Conservation (phyloP, 2,888 invertebrate genomes). For the Horisme vitalbata region DNA sequence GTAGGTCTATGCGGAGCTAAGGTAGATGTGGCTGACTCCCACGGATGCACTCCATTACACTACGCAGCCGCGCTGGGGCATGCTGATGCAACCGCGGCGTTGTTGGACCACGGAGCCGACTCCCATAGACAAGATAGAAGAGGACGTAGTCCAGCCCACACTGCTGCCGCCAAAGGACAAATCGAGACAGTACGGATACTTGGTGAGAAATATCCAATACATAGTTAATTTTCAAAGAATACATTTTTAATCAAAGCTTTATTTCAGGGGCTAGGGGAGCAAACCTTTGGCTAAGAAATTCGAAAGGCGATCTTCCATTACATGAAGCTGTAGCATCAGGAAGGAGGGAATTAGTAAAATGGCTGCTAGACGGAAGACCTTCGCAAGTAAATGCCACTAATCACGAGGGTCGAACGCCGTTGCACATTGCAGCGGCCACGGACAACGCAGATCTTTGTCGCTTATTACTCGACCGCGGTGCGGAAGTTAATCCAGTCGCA, state of each 20-base stretch:
- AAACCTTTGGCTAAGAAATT: conserved; percentile 95
- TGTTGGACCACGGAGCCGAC: conserved; percentile 95
- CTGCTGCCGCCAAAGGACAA: conserved; percentile 98
- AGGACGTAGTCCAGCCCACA: conserved; percentile 96
- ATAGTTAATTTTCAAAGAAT: background rate
- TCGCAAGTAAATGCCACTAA: conserved; percentile 94
- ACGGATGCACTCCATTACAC: conserved; percentile 97
- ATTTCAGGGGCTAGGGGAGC: conserved; percentile 84
- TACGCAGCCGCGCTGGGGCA: conserved; percentile 98
- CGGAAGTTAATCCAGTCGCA: conserved; percentile 92
- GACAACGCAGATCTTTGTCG: conserved; percentile 97
- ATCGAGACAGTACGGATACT: conserved; percentile 92
- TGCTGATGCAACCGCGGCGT: conserved; percentile 94
- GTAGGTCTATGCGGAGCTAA: conserved; percentile 94
- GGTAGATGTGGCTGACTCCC: conserved; percentile 94
- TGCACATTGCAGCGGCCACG: conserved; percentile 96
- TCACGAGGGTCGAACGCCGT: conserved; percentile 94
- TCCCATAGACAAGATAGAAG: conserved; percentile 96
- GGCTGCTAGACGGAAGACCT: conserved; percentile 92
- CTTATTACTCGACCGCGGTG: conserved; percentile 91
- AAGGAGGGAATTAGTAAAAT: conserved; percentile 92
- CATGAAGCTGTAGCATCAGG: conserved; percentile 98
- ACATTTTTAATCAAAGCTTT: background rate
- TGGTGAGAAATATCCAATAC: conserved; percentile 48
- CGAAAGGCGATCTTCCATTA: conserved; percentile 96